Conservation (phyloP, 2,113 vertebrate species). For the Addax nasomaculatus region DNA sequence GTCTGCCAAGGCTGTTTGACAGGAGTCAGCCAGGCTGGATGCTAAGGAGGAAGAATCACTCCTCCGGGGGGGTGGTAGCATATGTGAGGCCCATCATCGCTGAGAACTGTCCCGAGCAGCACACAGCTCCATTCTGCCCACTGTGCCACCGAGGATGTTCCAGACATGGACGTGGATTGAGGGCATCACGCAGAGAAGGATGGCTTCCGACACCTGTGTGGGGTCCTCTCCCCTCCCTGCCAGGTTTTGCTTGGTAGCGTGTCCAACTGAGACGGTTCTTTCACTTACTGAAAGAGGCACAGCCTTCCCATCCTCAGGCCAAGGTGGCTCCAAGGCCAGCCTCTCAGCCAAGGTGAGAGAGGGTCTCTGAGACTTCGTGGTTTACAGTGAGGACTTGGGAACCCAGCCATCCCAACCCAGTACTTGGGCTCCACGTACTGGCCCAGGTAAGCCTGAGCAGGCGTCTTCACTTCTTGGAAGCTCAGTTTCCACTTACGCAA, state of each 20-base stretch:
- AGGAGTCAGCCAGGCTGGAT: background rate
- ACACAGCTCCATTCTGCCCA: background rate
- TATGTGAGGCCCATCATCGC: conserved; percentile 39
- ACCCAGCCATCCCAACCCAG: background rate
- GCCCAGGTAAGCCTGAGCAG: background rate
- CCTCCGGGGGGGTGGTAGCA: background rate
- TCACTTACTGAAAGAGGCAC: background rate
- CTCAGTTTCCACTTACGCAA: background rate
- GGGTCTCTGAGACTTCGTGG: background rate
- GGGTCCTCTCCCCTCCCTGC: too few species aligned
- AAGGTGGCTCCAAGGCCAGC: too few species aligned
- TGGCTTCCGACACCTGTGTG: background rate
- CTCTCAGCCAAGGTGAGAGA: background rate
- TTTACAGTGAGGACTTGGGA: background rate
- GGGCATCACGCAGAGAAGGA: accelerated
- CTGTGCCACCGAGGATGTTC: background rate
- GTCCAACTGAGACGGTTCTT: background rate
- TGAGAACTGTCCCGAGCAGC: background rate
- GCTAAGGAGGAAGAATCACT: conserved; percentile 54
- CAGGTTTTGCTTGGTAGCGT: accelerated
- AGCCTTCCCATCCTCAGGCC: background rate
- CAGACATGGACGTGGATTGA: background rate
- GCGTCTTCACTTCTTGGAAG: background rate
- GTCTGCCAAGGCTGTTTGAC: background rate
- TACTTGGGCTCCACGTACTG: background rate